A percentile compares a stretch with the other conserved stretches of the same genome.
phyloP scores from a whole-genome alignment of 2,888 invertebrate genomes.

The Caenorhabditis imperialis region DNA sequence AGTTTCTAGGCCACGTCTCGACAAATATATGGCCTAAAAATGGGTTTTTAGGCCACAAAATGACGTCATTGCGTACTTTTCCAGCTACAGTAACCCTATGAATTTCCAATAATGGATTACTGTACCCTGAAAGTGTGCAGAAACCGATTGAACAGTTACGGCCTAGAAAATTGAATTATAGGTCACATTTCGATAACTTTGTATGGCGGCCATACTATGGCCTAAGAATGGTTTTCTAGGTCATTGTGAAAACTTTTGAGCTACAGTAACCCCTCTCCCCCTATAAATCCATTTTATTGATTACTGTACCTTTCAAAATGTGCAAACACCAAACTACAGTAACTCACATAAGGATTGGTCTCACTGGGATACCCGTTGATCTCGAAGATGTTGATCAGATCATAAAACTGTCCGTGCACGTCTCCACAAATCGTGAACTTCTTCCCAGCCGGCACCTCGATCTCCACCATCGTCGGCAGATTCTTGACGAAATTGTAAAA shows the following conservation, averaged over 20 bases:
- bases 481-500: slow-evolving; percentile 84
- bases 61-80: not conserved
- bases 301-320: too few species aligned
- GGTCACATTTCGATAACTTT: too few species aligned
- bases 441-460: slow-evolving; percentile 82
- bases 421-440: slow-evolving; percentile 98
- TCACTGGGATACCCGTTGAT: slow-evolving; percentile 95
- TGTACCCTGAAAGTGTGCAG: not conserved
- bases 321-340: too few species aligned
- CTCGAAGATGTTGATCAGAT: slow-evolving; percentile 96
- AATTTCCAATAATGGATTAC: slow-evolving; percentile 2
- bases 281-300: too few species aligned
- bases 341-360: slow-evolving; percentile 91
- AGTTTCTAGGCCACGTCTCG: too few species aligned
- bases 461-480: slow-evolving; percentile 91
- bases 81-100: not conserved
- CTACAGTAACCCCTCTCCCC: too few species aligned
- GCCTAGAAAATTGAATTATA: too few species aligned
- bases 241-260: too few species aligned
- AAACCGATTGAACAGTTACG: too few species aligned
- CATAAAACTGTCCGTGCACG: slow-evolving; percentile 98
- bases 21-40: too few species aligned
- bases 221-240: too few species aligned
- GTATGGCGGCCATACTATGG: too few species aligned
- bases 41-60: slow-evolving; percentile 8